phyloP scores from a whole-genome alignment of 30 jellyfish, hydroid and myxozoan genomes.

The Hydra vulgaris region DNA sequence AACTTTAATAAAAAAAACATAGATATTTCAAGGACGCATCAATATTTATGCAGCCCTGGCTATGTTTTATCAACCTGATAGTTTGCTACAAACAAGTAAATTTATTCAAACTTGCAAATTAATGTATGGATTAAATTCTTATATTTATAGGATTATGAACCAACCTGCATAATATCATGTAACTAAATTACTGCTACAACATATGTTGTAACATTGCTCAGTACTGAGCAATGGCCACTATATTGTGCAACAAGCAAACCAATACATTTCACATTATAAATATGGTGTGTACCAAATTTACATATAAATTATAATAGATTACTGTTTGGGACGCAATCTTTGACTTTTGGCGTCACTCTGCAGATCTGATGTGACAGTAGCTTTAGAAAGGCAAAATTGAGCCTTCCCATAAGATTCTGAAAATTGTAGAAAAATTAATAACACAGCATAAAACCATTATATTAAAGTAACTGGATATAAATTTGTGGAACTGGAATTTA shows the following conservation, averaged over 20 bases:
- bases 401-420: background rate
- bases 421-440: background rate
- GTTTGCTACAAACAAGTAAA: background rate
- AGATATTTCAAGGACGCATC: background rate
- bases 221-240: background rate
- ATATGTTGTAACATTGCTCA: too few relatives aligned
- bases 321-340: background rate
- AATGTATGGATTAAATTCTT: background rate
- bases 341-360: background rate
- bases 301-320: background rate
- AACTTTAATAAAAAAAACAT: too few relatives aligned
- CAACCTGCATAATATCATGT: background rate
- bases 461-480: background rate
- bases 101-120: background rate
- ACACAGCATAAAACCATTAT: background rate
- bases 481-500: background rate
- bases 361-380: background rate
- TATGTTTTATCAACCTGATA: background rate
- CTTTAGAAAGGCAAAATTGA: background rate
- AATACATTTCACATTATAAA: background rate
- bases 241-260: background rate
- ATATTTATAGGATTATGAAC: background rate
- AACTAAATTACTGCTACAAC: background rate
- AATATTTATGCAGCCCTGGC: background rate
- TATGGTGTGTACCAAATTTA: background rate